These are phyloP conservation scores for Ptychodera flava DNA, from an alignment of 35 echinoderm and acorn worm species.

Conservation along the genomic window DNA sequence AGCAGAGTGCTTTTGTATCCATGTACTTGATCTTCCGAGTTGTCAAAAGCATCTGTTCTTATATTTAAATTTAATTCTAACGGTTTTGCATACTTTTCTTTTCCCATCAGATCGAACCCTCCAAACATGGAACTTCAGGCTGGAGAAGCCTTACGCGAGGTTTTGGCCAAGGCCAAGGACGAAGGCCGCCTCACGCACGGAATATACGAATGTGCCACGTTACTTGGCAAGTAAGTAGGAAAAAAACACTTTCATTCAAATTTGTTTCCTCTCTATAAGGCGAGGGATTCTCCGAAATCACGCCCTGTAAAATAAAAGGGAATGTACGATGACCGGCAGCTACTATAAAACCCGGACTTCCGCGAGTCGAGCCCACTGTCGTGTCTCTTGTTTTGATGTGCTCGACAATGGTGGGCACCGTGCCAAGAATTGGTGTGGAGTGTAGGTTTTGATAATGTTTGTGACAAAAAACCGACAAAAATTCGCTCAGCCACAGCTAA, in stretches of 20 bases:
- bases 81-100: background rate
- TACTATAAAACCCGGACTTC: too few species aligned
- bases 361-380: too few species aligned
- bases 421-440: background rate
- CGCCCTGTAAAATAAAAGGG: background rate
- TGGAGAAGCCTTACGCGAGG: slow-evolving; percentile 34
- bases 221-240: slow-evolving; percentile 52
- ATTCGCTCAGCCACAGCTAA: too few species aligned
- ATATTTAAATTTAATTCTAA: background rate
- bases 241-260: background rate
- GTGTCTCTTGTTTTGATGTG: background rate
- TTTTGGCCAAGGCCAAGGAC: slow-evolving; percentile 33
- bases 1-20: too few species aligned
- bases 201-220: slow-evolving; percentile 51
- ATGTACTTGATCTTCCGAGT: background rate
- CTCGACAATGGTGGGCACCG: background rate
- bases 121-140: slow-evolving; percentile 13
- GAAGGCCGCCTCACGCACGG: slow-evolving; percentile 53
- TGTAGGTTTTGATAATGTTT: background rate
- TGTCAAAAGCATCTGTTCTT: background rate
- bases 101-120: too few species aligned
- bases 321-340: background rate
- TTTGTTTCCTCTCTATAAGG: background rate
- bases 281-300: too few species aligned
- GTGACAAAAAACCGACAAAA: background rate